Conservation (phyloP, 2,113 vertebrate species). For the Chloebia gouldiae region DNA sequence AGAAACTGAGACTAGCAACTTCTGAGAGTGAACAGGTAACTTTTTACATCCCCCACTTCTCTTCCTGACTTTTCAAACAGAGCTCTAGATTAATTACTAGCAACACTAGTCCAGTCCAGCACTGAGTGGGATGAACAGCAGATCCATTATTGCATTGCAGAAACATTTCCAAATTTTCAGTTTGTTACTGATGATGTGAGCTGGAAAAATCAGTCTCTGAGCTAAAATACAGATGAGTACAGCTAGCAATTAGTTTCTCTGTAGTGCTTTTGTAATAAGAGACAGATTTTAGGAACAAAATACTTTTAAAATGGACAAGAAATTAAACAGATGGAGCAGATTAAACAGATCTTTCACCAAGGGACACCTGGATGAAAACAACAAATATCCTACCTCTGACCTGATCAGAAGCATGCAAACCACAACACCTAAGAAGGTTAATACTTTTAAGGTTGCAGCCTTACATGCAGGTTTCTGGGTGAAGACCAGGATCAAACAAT, state of each 20-base stretch:
- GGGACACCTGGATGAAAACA: background rate
- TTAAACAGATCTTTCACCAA: background rate
- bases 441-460: background rate
- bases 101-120: background rate
- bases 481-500: background rate
- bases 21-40: background rate
- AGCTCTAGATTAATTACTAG: background rate
- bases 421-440: background rate
- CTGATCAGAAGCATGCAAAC: background rate
- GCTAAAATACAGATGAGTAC: background rate
- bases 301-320: background rate
- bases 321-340: background rate
- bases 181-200: background rate
- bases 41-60: background rate
- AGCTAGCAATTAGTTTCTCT: background rate
- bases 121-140: background rate
- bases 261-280: background rate
- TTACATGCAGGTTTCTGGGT: background rate
- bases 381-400: background rate
- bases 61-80: background rate
- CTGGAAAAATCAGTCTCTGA: conserved; percentile 1
- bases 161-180: conserved; percentile 2
- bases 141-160: background rate
- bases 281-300: background rate
- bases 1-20: background rate